These are phyloP conservation scores for Nebria brevicollis DNA, from an alignment of 2,888 invertebrate genomes.

Conservation along the genomic window DNA sequence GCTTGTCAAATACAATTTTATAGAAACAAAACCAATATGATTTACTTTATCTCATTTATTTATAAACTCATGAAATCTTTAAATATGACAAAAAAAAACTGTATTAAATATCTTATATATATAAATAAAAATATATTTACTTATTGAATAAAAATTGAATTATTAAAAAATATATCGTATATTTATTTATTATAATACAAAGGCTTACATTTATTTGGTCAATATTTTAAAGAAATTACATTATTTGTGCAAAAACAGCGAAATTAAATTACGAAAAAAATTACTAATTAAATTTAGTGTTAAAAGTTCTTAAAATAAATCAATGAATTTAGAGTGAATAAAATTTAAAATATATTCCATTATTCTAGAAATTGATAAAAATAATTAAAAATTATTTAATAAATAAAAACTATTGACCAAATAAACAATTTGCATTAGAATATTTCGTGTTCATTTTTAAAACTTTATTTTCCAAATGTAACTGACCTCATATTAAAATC, in stretches of 20 bases:
- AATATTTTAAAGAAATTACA: neutral
- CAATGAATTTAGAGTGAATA: too few species aligned
- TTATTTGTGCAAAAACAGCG: neutral
- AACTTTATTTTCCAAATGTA: neutral
- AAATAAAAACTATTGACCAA: neutral
- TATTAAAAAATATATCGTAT: neutral
- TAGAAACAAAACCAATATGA: neutral
- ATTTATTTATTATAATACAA: neutral
- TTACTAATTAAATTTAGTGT: too few species aligned
- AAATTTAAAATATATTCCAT: too few species aligned
- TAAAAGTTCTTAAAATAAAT: too few species aligned
- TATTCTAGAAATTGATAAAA: too few species aligned
- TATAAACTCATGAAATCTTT: neutral
- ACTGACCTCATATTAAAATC: neutral
- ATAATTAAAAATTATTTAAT: too few species aligned
- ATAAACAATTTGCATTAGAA: neutral
- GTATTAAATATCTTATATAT: neutral
- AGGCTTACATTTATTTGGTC: neutral
- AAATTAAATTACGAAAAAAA: too few species aligned
- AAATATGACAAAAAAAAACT: neutral
- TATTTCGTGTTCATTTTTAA: neutral
- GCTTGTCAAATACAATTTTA: neutral
- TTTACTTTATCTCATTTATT: neutral
- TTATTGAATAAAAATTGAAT: constrained; percentile 1
- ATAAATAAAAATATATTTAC: neutral